Evolutionary conservation across 2,113 vertebrate species (phyloP), one percentile per base, ranked within the genome.

Genomic region (Dicaeum eximium): DNA sequence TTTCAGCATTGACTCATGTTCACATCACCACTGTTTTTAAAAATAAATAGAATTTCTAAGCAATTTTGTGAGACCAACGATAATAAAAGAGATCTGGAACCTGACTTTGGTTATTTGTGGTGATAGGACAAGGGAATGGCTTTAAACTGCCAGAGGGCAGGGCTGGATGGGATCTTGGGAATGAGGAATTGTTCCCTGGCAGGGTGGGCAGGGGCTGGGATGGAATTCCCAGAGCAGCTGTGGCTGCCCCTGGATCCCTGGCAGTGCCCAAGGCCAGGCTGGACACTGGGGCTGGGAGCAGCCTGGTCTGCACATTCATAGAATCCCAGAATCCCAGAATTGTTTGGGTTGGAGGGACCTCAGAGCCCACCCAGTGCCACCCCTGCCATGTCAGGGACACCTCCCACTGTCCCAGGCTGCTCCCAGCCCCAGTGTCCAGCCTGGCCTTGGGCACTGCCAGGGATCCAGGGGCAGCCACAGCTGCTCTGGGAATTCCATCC

Each of bases 141-240:
- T 72, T 33, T 0, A 3, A 3, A 48, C 1, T 44, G 66, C 0
- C 1, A 1, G 31, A 57, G 16, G 30, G 20, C 13, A 30, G 73
- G 47, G n/a, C 0, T 31, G 6, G 57, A 1, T 57, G 57, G 42
- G 50, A 72, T 27, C 0, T 31, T 31, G 21, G 48, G 57, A 35
- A 57, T 23, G 0, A 48, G 30, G 10, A 71, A 71, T 71, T 62
- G 15, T 40, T 70, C 6, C 5, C 37, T 60, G 38, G 1, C 0
- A 69, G 62, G 28, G 69, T 50, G 65, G 27, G 33, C 4, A 66
- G 44, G 28, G 9, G 20, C 47, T 70, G 67, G 27, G 11, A 19
- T 28, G 24, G 33, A 28, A 35, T 67, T 27, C 6, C 81, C 50
- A 73, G 81, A 64, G 48, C 11, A 62, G 48, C 67, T 72, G 80